A percentile compares a stretch with the other conserved stretches of the same genome.
Conservation (phyloP, 2,888 invertebrate genomes). For the Rhynchonema sp. region DNA sequence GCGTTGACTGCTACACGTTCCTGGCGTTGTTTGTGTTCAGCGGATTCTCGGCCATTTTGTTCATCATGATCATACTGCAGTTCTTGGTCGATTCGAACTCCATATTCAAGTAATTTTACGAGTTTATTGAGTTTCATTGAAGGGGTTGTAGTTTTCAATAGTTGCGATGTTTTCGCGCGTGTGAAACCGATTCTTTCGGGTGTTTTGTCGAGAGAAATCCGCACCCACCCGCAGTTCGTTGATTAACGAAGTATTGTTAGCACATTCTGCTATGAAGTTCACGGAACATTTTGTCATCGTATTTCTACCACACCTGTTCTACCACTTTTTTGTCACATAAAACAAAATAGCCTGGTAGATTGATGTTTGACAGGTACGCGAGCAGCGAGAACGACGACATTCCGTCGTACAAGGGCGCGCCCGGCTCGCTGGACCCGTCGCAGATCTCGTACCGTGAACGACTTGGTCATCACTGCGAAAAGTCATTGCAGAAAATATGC, state of each 20-base stretch:
- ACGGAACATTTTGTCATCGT: too few relatives aligned
- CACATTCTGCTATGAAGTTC: too few relatives aligned
- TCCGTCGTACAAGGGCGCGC: neutral
- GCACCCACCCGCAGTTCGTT: too few relatives aligned
- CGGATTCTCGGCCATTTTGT: conserved; percentile 11
- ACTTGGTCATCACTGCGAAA: conserved; percentile 10
- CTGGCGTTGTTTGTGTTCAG: conserved; percentile 15
- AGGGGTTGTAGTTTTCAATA: too few relatives aligned
- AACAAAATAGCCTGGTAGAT: too few relatives aligned
- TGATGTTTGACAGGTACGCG: neutral
- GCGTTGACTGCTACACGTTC: conserved; percentile 14
- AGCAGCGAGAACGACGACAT: neutral
- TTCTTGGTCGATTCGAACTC: conserved; percentile 9
- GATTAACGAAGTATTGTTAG: too few relatives aligned
- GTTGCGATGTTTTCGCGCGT: too few relatives aligned
- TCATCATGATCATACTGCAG: conserved; percentile 11
- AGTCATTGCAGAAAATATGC: conserved; percentile 7
- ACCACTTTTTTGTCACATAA: too few relatives aligned
- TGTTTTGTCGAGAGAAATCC: too few relatives aligned
- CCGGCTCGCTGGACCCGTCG: conserved; percentile 3
- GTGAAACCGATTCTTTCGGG: too few relatives aligned
- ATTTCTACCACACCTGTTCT: too few relatives aligned
- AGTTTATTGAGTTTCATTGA: neutral
- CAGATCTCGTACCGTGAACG: conserved; percentile 7
- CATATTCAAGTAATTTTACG: neutral